Conservation (phyloP, 2,113 vertebrate species). For the Limanda limanda region DNA sequence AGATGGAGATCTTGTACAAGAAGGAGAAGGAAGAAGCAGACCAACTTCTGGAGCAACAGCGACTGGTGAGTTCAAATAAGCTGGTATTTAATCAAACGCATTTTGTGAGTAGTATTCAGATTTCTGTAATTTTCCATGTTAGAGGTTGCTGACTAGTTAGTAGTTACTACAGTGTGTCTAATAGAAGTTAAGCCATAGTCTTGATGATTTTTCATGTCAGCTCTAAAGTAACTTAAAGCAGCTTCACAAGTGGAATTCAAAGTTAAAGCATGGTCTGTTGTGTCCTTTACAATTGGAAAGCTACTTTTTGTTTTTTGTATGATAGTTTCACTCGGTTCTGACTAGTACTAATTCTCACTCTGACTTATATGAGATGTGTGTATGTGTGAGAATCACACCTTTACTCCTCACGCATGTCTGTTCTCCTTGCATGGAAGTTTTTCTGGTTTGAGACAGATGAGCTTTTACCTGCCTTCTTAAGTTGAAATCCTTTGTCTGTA, state of each 20-base stretch:
- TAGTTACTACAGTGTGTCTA: conserved; percentile 31
- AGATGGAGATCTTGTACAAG: conserved; percentile 99
- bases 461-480: conserved; percentile 56
- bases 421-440: conserved; percentile 91
- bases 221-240: background rate
- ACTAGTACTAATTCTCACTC: conserved; percentile 90
- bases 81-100: conserved; percentile 25
- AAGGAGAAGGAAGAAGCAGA: conserved; percentile 99
- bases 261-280: conserved; percentile 59
- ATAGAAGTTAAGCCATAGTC: conserved; percentile 3
- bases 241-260: conserved; percentile 34
- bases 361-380: conserved; percentile 73
- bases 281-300: conserved; percentile 37
- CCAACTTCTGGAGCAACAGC: conserved; percentile 97
- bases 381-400: conserved; percentile 70
- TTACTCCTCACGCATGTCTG: conserved; percentile 92
- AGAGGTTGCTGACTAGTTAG: conserved; percentile 4
- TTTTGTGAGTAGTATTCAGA: conserved; percentile 1
- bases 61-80: conserved; percentile 88
- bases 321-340: conserved; percentile 77
- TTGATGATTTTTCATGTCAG: conserved; percentile 10
- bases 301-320: conserved; percentile 32
- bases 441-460: conserved; percentile 71
- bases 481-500: conserved; percentile 65
- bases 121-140: conserved; percentile 7